Evolutionary conservation across 2,797 vertebrate genomes (phyloP), one percentile per base, ranked within the genome.

Genomic region (Aythya fuligula): DNA sequence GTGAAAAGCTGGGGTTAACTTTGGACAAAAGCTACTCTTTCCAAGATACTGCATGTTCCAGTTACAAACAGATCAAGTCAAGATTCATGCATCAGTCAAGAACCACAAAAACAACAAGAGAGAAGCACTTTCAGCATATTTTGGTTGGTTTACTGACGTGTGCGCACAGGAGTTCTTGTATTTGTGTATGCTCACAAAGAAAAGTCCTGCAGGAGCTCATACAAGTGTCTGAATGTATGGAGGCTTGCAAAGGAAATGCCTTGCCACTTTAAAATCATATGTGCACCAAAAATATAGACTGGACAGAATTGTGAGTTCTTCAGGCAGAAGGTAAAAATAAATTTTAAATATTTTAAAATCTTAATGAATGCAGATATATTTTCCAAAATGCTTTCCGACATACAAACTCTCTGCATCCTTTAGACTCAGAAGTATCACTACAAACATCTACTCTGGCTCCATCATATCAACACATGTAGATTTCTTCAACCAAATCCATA

Each of bases 1-100:
- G 75, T 77, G 43, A 93, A 93, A 85, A 92, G 36, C 66, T 92
- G 77, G 60, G 43, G 88, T 93, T 91, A 95, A 90, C 47, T 30
- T 62, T 74, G 80, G 64, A 70, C 30, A 64, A 79, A 93, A 90
- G 38, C 34, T 77, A 76, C 49, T 24, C 61, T 86, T 64, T 70
- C 56, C 56, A 58, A 13, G 11, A 56, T 22, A 22, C 43, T 41
- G 82, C 5, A 62, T 73, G 56, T 54, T 82, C 43, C 76, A 74
- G 83, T 24, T 78, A 53, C 71, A 82, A 57, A n/a, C 64, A 85
- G 45, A 58, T 56, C 87, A 75, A 84, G n/a, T n/a, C 45, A 28
- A 49, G 82, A 74, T 58, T 87, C 53, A 38, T 13, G 38, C 7
- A 57, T 67, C 71, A 90, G n/a, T 64, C 77, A 85, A 88, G 54